phyloP scores from a whole-genome alignment of 2,888 invertebrate species.

The Criorhina ranunculi region DNA sequence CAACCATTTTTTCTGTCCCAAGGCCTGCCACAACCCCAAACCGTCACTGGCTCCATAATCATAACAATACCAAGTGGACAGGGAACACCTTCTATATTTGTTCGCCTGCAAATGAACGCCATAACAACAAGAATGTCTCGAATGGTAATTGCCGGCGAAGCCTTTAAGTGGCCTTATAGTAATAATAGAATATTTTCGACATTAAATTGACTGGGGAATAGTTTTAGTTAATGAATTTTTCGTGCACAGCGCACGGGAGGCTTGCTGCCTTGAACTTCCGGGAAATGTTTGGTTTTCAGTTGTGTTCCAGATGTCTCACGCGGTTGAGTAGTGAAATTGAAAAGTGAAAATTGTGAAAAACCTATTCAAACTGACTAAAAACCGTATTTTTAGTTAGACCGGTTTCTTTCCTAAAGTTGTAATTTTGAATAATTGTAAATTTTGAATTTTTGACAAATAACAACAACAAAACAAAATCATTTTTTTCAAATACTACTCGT shows the following conservation, averaged over 20 bases:
- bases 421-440: no score
- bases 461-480: no score
- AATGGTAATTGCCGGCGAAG: slow-evolving; percentile 52
- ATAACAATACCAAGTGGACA: slow-evolving; percentile 6
- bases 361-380: no score
- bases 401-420: no score
- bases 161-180: slow-evolving; percentile 42
- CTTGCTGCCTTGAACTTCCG: slow-evolving; percentile 21
- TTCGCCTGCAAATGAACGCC: slow-evolving; percentile 1
- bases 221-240: slow-evolving; percentile 52
- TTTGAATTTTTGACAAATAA: no score
- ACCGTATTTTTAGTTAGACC: no score
- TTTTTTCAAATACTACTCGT: no score
- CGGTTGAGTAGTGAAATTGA: no score
- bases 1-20: background rate
- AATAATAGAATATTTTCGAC: slow-evolving; percentile 54
- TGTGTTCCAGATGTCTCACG: slow-evolving; percentile 7
- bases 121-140: slow-evolving; percentile 35
- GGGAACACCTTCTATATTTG: slow-evolving; percentile 11
- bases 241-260: background rate
- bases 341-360: no score
- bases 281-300: slow-evolving; percentile 21
- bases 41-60: slow-evolving; percentile 17
- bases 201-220: slow-evolving; percentile 28
- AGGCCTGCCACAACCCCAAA: background rate